Conservation (phyloP, 2,888 invertebrate genomes). For the Galerucella pusilla region DNA sequence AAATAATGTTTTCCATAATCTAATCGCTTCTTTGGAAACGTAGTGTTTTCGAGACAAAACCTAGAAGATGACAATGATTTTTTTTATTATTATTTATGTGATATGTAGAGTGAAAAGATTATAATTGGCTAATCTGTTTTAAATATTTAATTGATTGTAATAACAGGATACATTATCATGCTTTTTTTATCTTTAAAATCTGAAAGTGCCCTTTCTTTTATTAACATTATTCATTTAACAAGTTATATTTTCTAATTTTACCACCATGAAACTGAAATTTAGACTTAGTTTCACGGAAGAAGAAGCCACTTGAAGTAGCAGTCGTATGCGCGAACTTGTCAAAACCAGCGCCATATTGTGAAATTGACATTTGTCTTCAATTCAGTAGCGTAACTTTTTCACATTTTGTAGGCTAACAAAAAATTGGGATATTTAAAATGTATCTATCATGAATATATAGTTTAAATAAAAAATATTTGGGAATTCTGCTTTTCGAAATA, state of each 20-base stretch:
- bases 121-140: conserved; percentile 14
- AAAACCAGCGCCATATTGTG: no score
- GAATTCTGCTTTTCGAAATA: no score
- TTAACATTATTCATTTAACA: background rate
- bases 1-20: conserved; percentile 70
- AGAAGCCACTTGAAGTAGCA: no score
- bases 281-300: no score
- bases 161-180: background rate
- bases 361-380: no score
- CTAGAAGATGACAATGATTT: conserved; percentile 46
- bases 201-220: background rate
- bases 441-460: no score
- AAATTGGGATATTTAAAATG: no score
- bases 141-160: background rate
- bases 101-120: conserved; percentile 40
- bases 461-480: no score
- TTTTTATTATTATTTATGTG: conserved; percentile 50
- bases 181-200: background rate
- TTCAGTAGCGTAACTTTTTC: no score
- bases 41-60: conserved; percentile 53
- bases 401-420: no score
- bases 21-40: conserved; percentile 71
- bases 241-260: background rate
- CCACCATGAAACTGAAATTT: no score
- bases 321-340: no score